phyloP scores from a whole-genome alignment of 30 jellyfish, hydroid and myxozoan genomes.

The Cassiopea xamachana region DNA sequence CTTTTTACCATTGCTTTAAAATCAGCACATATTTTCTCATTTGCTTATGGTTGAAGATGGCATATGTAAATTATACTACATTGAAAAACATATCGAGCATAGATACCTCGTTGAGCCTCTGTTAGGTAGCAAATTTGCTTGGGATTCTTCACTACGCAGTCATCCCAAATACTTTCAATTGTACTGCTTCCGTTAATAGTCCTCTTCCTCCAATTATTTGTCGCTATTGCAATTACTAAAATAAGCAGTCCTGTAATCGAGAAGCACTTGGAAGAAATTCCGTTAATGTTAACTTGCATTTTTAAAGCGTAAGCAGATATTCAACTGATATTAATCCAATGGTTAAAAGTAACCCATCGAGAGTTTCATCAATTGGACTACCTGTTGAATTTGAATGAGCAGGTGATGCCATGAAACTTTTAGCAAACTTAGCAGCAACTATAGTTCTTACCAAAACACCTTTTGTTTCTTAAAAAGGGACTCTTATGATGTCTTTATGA shows the following conservation, averaged over 20 bases:
- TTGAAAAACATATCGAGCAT: too few relatives aligned
- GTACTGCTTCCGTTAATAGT: not conserved
- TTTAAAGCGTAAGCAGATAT: not conserved
- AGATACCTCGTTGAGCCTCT: not conserved
- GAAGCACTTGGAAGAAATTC: conserved; percentile 21
- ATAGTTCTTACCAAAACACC: not conserved
- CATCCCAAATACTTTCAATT: conserved; percentile 39
- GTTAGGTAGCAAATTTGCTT: conserved; percentile 7
- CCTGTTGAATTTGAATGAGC: not conserved
- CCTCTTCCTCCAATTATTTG: conserved; percentile 39
- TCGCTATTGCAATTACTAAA: conserved; percentile 3
- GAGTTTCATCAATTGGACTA: not conserved
- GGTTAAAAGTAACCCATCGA: not conserved
- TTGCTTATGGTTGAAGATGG: too few relatives aligned
- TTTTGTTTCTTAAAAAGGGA: not conserved
- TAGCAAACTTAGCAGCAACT: not conserved
- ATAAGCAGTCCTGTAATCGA: conserved; percentile 27
- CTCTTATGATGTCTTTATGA: not conserved
- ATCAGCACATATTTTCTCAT: too few relatives aligned
- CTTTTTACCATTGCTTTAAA: too few relatives aligned
- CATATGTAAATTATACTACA: too few relatives aligned
- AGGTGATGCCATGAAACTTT: not conserved
- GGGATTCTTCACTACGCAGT: conserved; percentile 3
- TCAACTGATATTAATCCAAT: not conserved
- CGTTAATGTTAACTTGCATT: conserved; percentile 36